Percentiles rank a stretch among this genome's conserved stretches.
Conservation (phyloP, 2,888 invertebrate species). For the Mythimna pallens region DNA sequence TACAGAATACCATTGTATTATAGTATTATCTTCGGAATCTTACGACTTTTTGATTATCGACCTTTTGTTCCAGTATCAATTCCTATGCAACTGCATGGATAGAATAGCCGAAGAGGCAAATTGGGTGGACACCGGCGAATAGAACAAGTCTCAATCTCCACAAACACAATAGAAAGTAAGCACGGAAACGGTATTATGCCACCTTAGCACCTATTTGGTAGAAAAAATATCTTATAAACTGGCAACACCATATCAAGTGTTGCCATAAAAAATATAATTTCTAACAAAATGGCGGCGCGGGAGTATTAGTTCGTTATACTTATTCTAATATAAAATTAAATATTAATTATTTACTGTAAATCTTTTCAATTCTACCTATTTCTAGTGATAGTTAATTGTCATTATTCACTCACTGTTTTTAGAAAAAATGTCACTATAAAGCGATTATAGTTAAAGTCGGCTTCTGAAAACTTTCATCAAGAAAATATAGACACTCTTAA, state of each 20-base stretch:
- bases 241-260: conserved; percentile 35
- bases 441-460: neutral
- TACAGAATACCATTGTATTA: too few species aligned
- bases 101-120: conserved; percentile 97
- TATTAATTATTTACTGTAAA: conserved; percentile 60
- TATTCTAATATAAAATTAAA: conserved; percentile 60
- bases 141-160: conserved; percentile 74
- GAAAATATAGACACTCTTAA: neutral
- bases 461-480: neutral
- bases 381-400: conserved; percentile 53
- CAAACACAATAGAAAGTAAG: conserved; percentile 56
- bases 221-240: conserved; percentile 41
- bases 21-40: neutral
- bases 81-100: conserved; percentile 98
- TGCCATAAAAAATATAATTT: conserved; percentile 47
- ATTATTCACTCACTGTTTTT: conserved; percentile 32
- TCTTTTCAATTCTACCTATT: conserved; percentile 52
- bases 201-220: conserved; percentile 59
- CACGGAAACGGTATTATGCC: conserved; percentile 64
- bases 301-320: conserved; percentile 64
- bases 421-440: conserved; percentile 42
- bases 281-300: conserved; percentile 54
- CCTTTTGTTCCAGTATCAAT: conserved; percentile 93
- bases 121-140: conserved; percentile 96
- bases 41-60: neutral